phyloP scores from a whole-genome alignment of 2,113 vertebrate genomes.

The Patagioenas fasciata region DNA sequence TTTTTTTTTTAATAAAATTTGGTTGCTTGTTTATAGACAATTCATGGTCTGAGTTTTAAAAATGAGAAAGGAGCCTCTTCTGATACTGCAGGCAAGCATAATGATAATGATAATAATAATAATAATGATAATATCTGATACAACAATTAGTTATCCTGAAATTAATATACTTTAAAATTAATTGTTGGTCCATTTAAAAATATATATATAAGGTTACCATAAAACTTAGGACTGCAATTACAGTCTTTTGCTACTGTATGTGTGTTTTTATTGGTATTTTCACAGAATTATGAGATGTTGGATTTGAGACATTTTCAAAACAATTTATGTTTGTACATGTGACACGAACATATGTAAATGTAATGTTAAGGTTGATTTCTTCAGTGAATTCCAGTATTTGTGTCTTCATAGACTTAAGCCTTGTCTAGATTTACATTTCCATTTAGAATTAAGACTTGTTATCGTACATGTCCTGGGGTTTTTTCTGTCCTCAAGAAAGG shows the following conservation, averaged over 20 bases:
- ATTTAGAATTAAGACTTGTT: not conserved
- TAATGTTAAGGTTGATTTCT: not conserved
- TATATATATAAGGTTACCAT: not conserved
- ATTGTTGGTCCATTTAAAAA: not conserved
- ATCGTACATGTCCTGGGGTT: not conserved
- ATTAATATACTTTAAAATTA: not conserved
- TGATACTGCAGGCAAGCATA: not conserved
- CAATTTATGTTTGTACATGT: rapidly evolving
- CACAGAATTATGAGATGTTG: not conserved
- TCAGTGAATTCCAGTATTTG: not conserved
- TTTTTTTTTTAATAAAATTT: not conserved
- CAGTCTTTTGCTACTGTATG: not conserved
- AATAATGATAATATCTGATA: not conserved
- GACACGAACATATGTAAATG: not conserved
- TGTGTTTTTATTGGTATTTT: not conserved
- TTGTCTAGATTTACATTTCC: not conserved
- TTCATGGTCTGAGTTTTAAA: not conserved
- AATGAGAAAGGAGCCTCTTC: not conserved
- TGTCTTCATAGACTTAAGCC: not conserved
- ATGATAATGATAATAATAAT: not conserved
- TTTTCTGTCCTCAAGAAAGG: not conserved
- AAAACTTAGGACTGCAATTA: not conserved
- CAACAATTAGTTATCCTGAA: not conserved
- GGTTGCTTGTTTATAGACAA: not conserved
- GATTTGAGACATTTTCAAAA: not conserved